Percentiles rank a stretch among this genome's conserved stretches.
Evolutionary conservation across 2,888 invertebrate species (phyloP).

Genomic region (Tipula lateralis): DNA sequence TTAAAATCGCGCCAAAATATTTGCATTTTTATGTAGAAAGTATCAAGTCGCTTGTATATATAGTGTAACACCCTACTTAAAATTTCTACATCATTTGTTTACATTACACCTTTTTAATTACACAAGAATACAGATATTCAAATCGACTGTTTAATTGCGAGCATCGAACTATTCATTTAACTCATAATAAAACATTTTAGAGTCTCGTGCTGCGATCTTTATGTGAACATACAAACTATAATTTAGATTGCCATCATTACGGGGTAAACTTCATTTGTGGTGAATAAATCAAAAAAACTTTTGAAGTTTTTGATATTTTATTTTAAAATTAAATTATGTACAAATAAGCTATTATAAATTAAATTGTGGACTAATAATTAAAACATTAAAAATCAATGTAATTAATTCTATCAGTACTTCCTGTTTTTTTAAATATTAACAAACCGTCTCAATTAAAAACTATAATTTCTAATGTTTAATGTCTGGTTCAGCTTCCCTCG

Average conservation of each 20-base stretch:
- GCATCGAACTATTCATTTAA: background rate
- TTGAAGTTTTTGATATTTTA: background rate
- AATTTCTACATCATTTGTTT: background rate
- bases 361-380: background rate
- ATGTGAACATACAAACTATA: background rate
- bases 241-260: background rate
- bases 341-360: background rate
- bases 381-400: background rate
- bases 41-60: background rate
- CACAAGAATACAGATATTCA: background rate
- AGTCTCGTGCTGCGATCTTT: background rate
- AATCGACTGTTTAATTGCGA: background rate
- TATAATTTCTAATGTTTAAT: background rate
- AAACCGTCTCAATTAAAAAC: background rate
- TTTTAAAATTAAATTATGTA: background rate
- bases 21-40: background rate
- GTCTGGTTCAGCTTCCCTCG: background rate
- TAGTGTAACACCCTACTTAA: background rate
- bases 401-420: constrained; percentile 24
- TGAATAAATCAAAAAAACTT: background rate
- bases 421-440: background rate
- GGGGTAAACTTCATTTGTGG: background rate
- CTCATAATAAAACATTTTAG: background rate
- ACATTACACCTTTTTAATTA: background rate
- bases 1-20: background rate